These are phyloP conservation scores for Limnephilus lunatus DNA, from an alignment of 2,888 invertebrate genomes.

Conservation along the genomic window DNA sequence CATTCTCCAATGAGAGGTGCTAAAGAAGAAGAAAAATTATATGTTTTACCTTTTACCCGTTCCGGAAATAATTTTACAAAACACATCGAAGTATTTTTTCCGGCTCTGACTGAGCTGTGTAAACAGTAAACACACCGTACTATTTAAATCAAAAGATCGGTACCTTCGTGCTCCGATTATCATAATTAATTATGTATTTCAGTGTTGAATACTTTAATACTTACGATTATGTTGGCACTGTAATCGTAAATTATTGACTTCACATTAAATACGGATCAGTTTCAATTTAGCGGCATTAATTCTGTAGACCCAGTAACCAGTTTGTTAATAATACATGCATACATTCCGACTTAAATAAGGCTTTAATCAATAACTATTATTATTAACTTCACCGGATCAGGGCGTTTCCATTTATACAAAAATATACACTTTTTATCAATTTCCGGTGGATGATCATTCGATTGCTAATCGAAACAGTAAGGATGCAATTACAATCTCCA, in stretches of 20 bases:
- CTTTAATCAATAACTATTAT: neutral
- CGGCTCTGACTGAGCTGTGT: neutral
- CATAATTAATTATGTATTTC: slow-evolving; percentile 13
- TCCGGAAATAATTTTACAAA: too few relatives aligned
- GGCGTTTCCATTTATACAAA: slow-evolving; percentile 2
- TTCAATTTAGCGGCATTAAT: slow-evolving; percentile 18
- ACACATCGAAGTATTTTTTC: neutral
- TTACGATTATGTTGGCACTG: neutral
- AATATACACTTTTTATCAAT: neutral
- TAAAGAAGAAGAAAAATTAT: too few relatives aligned
- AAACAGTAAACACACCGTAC: neutral
- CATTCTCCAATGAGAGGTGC: too few relatives aligned
- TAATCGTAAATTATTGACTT: slow-evolving; percentile 16
- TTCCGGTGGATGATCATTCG: neutral
- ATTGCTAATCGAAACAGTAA: neutral
- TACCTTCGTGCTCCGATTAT: neutral
- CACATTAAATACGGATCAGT: slow-evolving; percentile 35
- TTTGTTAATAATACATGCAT: neutral
- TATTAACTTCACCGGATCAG: neutral
- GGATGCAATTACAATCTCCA: neutral
- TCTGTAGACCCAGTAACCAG: neutral
- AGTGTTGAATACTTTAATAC: neutral
- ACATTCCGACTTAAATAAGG: neutral
- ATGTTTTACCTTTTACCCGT: too few relatives aligned
- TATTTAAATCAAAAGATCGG: neutral